phyloP scores from a whole-genome alignment of 2,888 invertebrate species.

The Oasisia sp. region DNA sequence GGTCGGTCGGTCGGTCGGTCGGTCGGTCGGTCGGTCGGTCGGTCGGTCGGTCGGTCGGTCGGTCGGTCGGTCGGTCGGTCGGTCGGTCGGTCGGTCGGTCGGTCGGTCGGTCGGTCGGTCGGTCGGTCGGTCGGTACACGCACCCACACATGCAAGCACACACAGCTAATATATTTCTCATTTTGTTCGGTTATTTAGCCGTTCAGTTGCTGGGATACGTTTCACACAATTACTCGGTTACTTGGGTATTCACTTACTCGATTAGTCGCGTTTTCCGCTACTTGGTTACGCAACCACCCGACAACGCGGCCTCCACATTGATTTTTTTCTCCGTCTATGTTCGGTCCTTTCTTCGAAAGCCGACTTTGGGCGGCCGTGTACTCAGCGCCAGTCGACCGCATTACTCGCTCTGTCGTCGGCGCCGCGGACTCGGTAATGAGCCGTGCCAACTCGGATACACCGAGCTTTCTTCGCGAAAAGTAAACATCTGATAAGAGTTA shows the following conservation, averaged over 20 bases:
- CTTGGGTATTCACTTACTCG: constrained; percentile 8
- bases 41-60: too few species aligned
- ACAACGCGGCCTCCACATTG: not conserved
- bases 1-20: not conserved
- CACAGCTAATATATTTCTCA: not conserved
- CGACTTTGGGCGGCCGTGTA: not conserved
- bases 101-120: not conserved
- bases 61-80: not conserved
- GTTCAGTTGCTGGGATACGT: constrained; percentile 5
- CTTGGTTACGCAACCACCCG: constrained; percentile 10
- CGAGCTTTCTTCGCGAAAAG: not conserved
- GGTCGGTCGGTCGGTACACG: not conserved
- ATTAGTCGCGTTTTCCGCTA: constrained; percentile 3
- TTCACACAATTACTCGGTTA: constrained; percentile 12
- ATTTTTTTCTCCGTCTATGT: not conserved
- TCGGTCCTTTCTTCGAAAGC: not conserved
- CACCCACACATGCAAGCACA: not conserved
- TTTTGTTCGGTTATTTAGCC: constrained; percentile 7
- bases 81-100: not conserved
- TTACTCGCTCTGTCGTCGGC: not conserved
- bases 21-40: too few species aligned
- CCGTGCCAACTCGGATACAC: not conserved
- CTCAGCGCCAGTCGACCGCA: not conserved
- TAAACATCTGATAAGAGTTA: constrained; percentile 11
- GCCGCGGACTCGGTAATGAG: not conserved